Conservation (phyloP, 2,888 invertebrate genomes). For the Bombylius discolor region DNA sequence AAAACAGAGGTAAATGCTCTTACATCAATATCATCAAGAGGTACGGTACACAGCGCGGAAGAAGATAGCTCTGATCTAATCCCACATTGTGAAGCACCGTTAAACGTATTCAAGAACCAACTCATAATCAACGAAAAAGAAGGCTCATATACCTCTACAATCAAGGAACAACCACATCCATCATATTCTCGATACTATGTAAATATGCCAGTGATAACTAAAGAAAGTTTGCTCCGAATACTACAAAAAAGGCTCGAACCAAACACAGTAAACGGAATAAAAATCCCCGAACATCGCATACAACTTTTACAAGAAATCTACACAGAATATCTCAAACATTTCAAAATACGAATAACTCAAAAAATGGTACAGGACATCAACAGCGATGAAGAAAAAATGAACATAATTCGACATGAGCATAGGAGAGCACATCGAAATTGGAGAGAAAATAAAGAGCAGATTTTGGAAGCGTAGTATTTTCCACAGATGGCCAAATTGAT, state of each 20-base stretch:
- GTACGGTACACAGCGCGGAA: neutral
- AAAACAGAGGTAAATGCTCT: neutral
- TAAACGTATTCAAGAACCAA: neutral
- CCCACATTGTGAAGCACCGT: neutral
- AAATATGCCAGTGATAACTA: neutral
- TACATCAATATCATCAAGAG: neutral
- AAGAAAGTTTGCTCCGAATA: neutral
- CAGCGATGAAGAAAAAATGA: conserved; percentile 1
- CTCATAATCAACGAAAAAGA: neutral
- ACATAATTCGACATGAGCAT: conserved; percentile 6
- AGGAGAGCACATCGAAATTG: conserved; percentile 3
- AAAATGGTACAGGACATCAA: conserved; percentile 1
- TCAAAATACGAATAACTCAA: conserved; percentile 4
- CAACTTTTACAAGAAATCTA: conserved; percentile 5
- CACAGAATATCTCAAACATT: conserved; percentile 1
- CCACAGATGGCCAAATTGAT: neutral
- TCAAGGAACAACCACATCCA: neutral
- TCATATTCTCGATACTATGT: neutral
- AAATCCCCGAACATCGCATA: conserved; percentile 4
- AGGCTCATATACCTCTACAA: too few relatives aligned
- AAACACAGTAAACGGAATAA: conserved; percentile 3
- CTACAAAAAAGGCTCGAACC: neutral
- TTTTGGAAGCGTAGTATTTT: conserved; percentile 1
- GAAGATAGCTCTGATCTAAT: neutral
- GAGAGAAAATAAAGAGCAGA: conserved; percentile 2